phyloP scores from a whole-genome alignment of 2,888 invertebrate species.

The Thalpophila matura region DNA sequence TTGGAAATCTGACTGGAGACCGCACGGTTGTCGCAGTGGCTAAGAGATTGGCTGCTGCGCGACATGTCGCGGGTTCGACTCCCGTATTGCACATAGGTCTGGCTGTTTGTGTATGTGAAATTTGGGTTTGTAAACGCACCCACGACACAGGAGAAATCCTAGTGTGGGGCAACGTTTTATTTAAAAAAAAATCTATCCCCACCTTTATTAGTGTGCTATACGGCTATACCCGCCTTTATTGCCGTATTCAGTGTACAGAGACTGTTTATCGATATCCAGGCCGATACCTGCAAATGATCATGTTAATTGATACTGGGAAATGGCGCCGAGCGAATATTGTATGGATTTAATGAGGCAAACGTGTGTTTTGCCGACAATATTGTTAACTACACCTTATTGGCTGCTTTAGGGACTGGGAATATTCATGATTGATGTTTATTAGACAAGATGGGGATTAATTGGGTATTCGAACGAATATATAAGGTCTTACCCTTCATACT shows the following conservation, averaged over 20 bases:
- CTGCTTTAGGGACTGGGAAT: slow-evolving; percentile 9
- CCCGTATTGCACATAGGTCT: too few species aligned
- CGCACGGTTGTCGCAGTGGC: too few species aligned
- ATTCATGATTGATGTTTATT: slow-evolving; percentile 15
- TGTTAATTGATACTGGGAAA: slow-evolving; percentile 62
- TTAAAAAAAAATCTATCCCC: not conserved
- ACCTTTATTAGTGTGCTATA: slow-evolving; percentile 22
- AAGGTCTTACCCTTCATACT: too few species aligned
- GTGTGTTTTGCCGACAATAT: slow-evolving; percentile 39
- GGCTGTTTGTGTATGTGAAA: too few species aligned
- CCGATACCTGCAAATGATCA: slow-evolving; percentile 54
- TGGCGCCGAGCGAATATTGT: slow-evolving; percentile 56
- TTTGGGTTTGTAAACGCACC: too few species aligned
- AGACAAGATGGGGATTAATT: slow-evolving; percentile 13
- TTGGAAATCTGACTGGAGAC: too few species aligned
- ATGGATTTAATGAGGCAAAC: slow-evolving; percentile 47
- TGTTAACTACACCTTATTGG: slow-evolving; percentile 26
- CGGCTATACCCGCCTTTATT: slow-evolving; percentile 18
- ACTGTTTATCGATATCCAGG: slow-evolving; percentile 30
- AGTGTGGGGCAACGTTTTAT: too few species aligned
- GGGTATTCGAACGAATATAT: not conserved
- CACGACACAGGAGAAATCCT: not conserved
- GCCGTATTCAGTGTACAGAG: slow-evolving; percentile 16
- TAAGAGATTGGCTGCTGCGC: too few species aligned
- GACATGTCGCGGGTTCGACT: too few species aligned